Conservation (phyloP, 2,113 vertebrate species). For the Varanus salvator region DNA sequence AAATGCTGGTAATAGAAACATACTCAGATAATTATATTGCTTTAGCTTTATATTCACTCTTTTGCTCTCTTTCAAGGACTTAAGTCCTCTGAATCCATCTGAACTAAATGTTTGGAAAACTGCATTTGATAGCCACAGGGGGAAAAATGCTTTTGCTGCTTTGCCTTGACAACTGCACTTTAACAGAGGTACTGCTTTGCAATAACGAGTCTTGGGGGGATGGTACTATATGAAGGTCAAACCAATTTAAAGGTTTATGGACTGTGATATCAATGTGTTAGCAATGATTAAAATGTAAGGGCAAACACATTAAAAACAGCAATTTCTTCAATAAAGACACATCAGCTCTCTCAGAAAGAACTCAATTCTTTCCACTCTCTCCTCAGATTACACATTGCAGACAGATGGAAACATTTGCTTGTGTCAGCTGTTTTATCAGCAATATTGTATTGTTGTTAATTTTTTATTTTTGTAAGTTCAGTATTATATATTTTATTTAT, state of each 20-base stretch:
- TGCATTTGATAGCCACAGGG: not conserved
- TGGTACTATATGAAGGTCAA: slow-evolving; percentile 43
- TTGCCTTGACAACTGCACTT: not conserved
- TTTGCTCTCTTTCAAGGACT: not conserved
- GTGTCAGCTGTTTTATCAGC: no score
- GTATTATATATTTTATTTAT: no score
- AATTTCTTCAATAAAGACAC: not conserved
- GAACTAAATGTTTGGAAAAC: not conserved
- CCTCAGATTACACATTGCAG: not conserved
- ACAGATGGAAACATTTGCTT: not conserved
- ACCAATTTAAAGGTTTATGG: slow-evolving; percentile 55
- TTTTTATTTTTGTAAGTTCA: no score
- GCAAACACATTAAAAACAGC: slow-evolving; percentile 26
- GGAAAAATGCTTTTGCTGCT: not conserved
- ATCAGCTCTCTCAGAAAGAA: not conserved
- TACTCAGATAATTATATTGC: not conserved
- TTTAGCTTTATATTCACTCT: not conserved
- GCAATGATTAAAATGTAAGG: slow-evolving; percentile 41
- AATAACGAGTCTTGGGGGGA: slow-evolving; percentile 11
- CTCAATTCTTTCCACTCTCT: not conserved
- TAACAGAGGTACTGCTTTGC: slow-evolving; percentile 22
- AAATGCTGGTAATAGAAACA: not conserved
- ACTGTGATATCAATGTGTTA: slow-evolving; percentile 55
- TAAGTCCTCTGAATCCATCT: not conserved
- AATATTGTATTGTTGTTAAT: no score